Evolutionary conservation across 2,888 invertebrate genomes (phyloP).

Genomic region (Trichopria drosophilae): DNA sequence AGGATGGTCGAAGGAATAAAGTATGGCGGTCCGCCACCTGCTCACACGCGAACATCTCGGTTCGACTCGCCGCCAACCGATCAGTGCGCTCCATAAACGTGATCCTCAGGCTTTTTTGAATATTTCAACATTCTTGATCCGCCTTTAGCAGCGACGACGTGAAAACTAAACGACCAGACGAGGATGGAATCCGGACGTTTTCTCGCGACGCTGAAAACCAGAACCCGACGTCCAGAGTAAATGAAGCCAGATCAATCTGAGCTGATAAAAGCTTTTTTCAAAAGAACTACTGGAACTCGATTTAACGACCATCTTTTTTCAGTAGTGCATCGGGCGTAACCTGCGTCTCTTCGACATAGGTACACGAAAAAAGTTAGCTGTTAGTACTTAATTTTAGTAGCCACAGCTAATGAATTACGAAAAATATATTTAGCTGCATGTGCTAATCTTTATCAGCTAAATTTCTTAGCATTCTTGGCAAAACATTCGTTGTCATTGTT

Average conservation of each 20-base stretch:
- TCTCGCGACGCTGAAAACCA: too few species aligned
- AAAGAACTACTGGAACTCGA: background rate
- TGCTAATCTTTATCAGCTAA: too few species aligned
- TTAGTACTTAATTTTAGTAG: too few species aligned
- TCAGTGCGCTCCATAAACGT: conserved; percentile 25
- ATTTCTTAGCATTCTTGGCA: too few species aligned
- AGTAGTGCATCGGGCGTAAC: background rate
- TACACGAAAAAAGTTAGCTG: too few species aligned
- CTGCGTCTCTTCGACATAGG: too few species aligned
- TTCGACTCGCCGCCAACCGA: conserved; percentile 25
- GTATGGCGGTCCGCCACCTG: conserved; percentile 27
- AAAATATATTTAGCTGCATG: too few species aligned
- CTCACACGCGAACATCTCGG: conserved; percentile 28
- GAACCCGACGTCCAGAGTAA: too few species aligned
- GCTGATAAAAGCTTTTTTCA: background rate
- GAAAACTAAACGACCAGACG: conserved; percentile 8
- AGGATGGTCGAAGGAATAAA: conserved; percentile 13
- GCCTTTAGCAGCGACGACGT: conserved; percentile 25
- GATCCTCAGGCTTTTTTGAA: conserved; percentile 26
- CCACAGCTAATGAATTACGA: too few species aligned
- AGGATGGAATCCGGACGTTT: conserved; percentile 7
- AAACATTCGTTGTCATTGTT: too few species aligned
- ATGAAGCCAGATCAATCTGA: background rate
- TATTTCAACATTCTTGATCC: conserved; percentile 23
- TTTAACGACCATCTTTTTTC: background rate